These are phyloP conservation scores for Drosophila teissieri DNA, from an alignment of 1,140 invertebrate species.

Conservation along the genomic window DNA sequence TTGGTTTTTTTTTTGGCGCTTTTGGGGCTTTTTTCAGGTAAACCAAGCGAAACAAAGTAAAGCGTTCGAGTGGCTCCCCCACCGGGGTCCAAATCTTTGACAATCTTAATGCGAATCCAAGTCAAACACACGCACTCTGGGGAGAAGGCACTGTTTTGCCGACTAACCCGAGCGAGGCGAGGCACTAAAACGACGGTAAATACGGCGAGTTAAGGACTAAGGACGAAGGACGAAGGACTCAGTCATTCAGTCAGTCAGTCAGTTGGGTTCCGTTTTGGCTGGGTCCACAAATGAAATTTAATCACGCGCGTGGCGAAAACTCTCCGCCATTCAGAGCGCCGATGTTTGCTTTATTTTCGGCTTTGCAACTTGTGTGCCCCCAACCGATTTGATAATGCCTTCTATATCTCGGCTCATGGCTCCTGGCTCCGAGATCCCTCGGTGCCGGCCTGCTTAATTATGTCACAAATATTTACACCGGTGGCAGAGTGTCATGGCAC, in stretches of 20 bases:
- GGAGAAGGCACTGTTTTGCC: not conserved
- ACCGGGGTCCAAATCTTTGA: conserved; percentile 66
- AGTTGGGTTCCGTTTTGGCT: conserved; percentile 47
- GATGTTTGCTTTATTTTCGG: conserved; percentile 77
- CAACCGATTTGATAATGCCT: conserved; percentile 66
- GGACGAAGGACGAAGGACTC: conserved; percentile 30
- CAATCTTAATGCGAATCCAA: conserved; percentile 74
- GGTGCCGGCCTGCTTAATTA: conserved; percentile 70
- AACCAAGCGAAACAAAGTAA: conserved; percentile 45
- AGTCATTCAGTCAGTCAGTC: conserved; percentile 29
- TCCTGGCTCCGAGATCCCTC: conserved; percentile 11
- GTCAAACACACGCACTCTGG: conserved; percentile 46
- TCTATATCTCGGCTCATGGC: not conserved
- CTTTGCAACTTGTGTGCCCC: conserved; percentile 61
- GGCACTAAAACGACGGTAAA: conserved; percentile 64
- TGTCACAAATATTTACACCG: conserved; percentile 82
- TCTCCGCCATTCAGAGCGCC: conserved; percentile 48
- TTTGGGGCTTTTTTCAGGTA: conserved; percentile 24
- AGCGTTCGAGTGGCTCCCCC: conserved; percentile 49
- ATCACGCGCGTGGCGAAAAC: conserved; percentile 65
- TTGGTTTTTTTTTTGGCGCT: not conserved
- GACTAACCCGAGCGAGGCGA: conserved; percentile 56
- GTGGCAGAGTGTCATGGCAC: conserved; percentile 67
- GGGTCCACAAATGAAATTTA: conserved; percentile 79
- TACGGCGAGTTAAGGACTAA: conserved; percentile 53